phyloP scores from a whole-genome alignment of 1,140 invertebrate genomes.

The Sminthurinus signatus region DNA sequence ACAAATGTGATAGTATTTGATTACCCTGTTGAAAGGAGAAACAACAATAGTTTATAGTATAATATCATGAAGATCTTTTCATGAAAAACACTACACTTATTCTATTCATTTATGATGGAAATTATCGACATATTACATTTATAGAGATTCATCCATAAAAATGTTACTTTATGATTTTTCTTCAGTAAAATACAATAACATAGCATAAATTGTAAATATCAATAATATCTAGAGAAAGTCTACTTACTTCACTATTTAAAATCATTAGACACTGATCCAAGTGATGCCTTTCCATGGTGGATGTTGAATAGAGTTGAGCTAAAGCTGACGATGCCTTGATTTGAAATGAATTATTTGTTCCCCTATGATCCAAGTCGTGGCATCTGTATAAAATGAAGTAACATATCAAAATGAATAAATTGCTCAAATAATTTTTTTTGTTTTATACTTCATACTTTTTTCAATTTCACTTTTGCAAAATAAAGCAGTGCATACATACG shows the following conservation, averaged over 20 bases:
- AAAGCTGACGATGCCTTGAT: constrained; percentile 88
- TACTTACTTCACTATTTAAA: constrained; percentile 61
- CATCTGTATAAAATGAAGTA: constrained; percentile 56
- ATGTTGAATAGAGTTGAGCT: constrained; percentile 89
- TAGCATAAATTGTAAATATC: background rate
- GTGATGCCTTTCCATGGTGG: constrained; percentile 95
- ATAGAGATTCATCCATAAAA: too few relatives aligned
- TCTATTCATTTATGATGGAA: too few relatives aligned
- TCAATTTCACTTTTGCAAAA: too few relatives aligned
- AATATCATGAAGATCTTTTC: too few relatives aligned
- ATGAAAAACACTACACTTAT: too few relatives aligned
- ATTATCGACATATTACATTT: too few relatives aligned
- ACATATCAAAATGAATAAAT: too few relatives aligned
- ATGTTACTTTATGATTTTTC: background rate
- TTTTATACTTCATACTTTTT: too few relatives aligned
- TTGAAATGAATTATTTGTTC: constrained; percentile 97
- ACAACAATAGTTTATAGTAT: too few relatives aligned
- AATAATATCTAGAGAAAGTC: background rate
- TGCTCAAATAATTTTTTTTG: too few relatives aligned
- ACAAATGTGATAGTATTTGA: constrained; percentile 83
- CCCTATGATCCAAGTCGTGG: constrained; percentile 81
- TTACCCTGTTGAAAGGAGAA: constrained; percentile 62
- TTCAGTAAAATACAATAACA: background rate
- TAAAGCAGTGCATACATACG: too few relatives aligned
- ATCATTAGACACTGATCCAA: constrained; percentile 97